Evolutionary conservation across 2,797 vertebrate genomes (phyloP).

Genomic region (Heteromormyrus szaboi): DNA sequence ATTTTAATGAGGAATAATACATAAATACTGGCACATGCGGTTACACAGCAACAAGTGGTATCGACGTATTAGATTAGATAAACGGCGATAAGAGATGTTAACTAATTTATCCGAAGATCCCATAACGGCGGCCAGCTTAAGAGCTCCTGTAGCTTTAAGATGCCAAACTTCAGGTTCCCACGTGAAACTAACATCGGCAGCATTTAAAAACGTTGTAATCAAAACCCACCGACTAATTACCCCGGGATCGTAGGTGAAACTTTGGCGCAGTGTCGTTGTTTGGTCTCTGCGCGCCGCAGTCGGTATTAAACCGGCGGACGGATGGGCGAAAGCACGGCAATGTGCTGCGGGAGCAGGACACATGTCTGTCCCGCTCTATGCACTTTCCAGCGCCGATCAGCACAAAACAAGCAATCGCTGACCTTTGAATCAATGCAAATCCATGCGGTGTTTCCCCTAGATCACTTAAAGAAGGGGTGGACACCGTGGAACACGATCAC

Average conservation of each 20-base stretch:
- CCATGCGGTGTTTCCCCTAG: not conserved
- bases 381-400: not conserved
- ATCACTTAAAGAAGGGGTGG: not conserved
- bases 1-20: not conserved
- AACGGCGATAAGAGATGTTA: not conserved
- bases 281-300: not conserved
- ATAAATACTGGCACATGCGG: not conserved
- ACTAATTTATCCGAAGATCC: not conserved
- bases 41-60: not conserved
- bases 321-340: not conserved
- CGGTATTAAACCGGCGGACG: not conserved
- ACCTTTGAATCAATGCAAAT: not conserved
- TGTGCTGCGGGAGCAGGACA: not conserved
- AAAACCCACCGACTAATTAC: conserved; percentile 6
- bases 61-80: not conserved
- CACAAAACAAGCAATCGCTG: not conserved
- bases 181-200: conserved; percentile 13
- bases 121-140: not conserved
- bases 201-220: not conserved
- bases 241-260: not conserved
- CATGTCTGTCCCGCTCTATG: not conserved
- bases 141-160: conserved; percentile 26
- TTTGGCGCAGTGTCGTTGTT: not conserved
- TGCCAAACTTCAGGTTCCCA: conserved; percentile 21
- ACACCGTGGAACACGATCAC: not conserved